Conservation (phyloP, 2,888 invertebrate species). For the Candidula unifasciata region DNA sequence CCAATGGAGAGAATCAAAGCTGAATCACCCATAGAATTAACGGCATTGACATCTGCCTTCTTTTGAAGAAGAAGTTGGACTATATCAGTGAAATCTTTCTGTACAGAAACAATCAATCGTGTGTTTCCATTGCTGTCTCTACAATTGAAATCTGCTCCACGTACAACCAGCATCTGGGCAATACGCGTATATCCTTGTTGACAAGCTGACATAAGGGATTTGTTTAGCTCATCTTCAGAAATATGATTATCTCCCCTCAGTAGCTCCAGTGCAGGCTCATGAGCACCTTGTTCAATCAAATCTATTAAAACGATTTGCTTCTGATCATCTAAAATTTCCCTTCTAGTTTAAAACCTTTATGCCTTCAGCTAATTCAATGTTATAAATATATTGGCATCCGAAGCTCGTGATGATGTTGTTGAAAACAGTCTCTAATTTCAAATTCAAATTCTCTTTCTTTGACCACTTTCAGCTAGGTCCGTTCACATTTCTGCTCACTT, state of each 20-base stretch:
- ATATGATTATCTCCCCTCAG: not conserved
- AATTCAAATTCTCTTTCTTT: no score
- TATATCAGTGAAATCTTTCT: not conserved
- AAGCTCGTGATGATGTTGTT: no score
- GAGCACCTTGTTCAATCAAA: not conserved
- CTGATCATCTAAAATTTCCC: no score
- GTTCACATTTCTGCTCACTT: no score
- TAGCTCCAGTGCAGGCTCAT: not conserved
- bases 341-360: no score
- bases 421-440: no score
- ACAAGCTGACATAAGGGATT: not conserved
- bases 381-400: no score
- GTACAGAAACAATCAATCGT: not conserved
- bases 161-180: not conserved
- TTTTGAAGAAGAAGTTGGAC: not conserved
- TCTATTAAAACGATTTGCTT: no score
- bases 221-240: not conserved
- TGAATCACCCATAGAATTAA: not conserved
- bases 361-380: no score
- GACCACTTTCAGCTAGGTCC: no score
- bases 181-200: not conserved
- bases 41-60: not conserved
- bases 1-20: constrained; percentile 2
- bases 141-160: not conserved
- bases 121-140: not conserved